phyloP scores from a whole-genome alignment of 2,797 vertebrate genomes.

The Chromis chromis region DNA sequence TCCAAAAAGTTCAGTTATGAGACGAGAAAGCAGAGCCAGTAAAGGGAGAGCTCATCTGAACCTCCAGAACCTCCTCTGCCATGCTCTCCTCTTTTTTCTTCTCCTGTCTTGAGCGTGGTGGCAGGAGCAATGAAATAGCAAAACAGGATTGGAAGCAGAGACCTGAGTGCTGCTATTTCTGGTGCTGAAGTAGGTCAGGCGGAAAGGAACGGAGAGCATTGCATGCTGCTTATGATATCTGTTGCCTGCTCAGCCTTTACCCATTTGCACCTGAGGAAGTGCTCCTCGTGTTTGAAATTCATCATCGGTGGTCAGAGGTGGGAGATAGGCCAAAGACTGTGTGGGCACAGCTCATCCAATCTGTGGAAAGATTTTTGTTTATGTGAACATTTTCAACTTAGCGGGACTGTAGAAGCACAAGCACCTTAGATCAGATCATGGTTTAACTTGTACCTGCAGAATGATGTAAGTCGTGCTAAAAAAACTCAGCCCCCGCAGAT shows the following conservation, averaged over 20 bases:
- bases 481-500: constrained; percentile 15
- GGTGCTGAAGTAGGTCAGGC: constrained; percentile 93
- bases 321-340: constrained; percentile 58
- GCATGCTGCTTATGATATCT: constrained; percentile 78
- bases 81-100: constrained; percentile 49
- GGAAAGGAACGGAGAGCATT: constrained; percentile 80
- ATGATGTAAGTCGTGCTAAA: constrained; percentile 32
- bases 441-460: constrained; percentile 18
- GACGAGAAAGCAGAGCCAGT: constrained; percentile 50
- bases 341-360: constrained; percentile 71
- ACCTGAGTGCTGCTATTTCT: constrained; percentile 94
- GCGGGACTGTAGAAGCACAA: constrained; percentile 19
- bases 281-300: constrained; percentile 53
- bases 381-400: constrained; percentile 54
- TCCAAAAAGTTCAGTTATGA: constrained; percentile 41
- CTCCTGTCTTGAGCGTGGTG: constrained; percentile 73
- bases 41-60: constrained; percentile 57
- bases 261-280: constrained; percentile 65
- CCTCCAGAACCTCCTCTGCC: constrained; percentile 46
- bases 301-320: constrained; percentile 54
- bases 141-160: constrained; percentile 89
- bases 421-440: constrained; percentile 31
- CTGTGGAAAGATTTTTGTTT: constrained; percentile 66
- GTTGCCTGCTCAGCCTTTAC: constrained; percentile 65
- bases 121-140: constrained; percentile 88